A percentile compares a stretch with the other conserved stretches of the same genome.
Evolutionary conservation across 2,113 vertebrate genomes (phyloP).

Genomic region (Pedetes capensis): DNA sequence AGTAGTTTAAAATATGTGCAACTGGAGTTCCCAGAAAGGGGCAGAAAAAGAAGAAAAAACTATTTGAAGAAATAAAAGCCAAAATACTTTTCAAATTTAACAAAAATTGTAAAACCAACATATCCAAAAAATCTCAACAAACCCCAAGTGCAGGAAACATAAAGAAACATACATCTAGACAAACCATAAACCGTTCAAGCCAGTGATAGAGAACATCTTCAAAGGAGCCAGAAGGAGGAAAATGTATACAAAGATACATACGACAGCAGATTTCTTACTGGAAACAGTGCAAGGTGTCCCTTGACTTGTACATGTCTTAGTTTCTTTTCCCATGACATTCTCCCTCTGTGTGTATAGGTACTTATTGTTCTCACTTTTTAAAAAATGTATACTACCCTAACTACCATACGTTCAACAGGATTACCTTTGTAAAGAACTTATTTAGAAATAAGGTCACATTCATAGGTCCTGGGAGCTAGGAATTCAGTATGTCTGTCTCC

Average conservation of each 20-base stretch:
- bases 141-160: neutral
- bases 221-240: neutral
- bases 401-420: neutral
- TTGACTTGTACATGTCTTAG: no score
- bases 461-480: neutral
- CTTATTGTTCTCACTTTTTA: neutral
- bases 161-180: neutral
- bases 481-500: neutral
- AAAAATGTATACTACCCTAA: neutral
- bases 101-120: neutral
- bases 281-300: neutral
- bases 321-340: neutral
- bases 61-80: neutral
- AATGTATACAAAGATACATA: neutral
- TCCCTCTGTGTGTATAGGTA: no score
- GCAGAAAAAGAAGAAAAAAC: neutral
- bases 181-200: neutral
- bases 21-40: neutral
- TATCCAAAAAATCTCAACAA: neutral
- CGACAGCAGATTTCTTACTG: neutral
- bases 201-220: neutral
- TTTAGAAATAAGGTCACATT: neutral
- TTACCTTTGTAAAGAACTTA: neutral
- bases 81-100: slow-evolving; percentile 8
- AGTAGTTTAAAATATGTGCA: neutral